These are phyloP conservation scores for Drosophila pseudotakahashii DNA, from an alignment of 2,888 invertebrate genomes.

Conservation along the genomic window DNA sequence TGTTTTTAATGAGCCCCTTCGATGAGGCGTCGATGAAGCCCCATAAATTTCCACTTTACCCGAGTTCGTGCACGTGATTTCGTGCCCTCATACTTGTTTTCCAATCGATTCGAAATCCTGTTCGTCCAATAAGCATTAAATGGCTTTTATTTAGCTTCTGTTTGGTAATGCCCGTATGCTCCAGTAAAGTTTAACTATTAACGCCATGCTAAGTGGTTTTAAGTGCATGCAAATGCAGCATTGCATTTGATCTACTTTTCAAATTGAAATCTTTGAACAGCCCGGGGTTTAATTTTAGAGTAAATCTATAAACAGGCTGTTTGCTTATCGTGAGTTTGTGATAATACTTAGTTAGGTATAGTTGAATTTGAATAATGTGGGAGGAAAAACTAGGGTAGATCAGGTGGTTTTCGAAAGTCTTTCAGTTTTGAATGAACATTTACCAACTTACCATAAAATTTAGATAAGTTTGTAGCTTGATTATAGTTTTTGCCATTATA, in stretches of 20 bases:
- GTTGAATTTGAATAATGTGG: not conserved
- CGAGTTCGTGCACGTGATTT: slow-evolving; percentile 18
- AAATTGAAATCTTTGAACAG: not conserved
- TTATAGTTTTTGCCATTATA: no score
- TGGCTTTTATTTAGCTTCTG: slow-evolving; percentile 3
- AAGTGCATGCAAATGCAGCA: slow-evolving; percentile 15
- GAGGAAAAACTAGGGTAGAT: no score
- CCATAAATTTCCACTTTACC: slow-evolving; percentile 13
- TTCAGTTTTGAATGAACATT: no score
- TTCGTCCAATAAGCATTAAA: not conserved
- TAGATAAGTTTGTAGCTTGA: no score
- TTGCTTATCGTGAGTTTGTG: not conserved
- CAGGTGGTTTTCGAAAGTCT: no score
- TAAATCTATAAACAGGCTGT: not conserved
- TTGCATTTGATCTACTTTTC: slow-evolving; percentile 40
- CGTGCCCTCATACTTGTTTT: slow-evolving; percentile 2
- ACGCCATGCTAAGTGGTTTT: slow-evolving; percentile 29
- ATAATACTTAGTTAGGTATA: not conserved
- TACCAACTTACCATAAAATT: no score
- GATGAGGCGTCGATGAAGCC: slow-evolving; percentile 28
- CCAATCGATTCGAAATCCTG: slow-evolving; percentile 9
- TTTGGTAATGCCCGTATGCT: slow-evolving; percentile 4
- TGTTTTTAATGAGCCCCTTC: slow-evolving; percentile 10
- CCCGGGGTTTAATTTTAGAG: not conserved
- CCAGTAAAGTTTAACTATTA: slow-evolving; percentile 8